Evolutionary conservation across 2,113 vertebrate genomes (phyloP), one percentile per base, ranked within the genome.

Genomic region (Lichenostomus cassidix): DNA sequence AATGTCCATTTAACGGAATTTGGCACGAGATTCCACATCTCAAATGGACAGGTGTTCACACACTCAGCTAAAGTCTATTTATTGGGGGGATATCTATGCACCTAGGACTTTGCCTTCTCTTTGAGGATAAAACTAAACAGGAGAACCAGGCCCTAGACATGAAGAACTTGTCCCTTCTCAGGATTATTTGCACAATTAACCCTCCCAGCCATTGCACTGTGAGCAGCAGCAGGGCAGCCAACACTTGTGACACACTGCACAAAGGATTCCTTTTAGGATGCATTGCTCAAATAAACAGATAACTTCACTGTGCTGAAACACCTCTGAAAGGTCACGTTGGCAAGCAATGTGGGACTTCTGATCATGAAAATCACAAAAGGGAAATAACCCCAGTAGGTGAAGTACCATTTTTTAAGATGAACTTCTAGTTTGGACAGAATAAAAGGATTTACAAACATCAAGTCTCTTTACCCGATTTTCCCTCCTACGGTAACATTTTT

Each of bases 381-480:
- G 62, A 93, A 80, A n/a, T 58, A 60, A 81, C 18, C 58, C 74
- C 78, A 91, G 42, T 1, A 23, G 33, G 11, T 2, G 27, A 77
- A 28, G 15, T 33, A 8, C 1, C 55, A 17, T 49, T 65, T 91
- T 95, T 83, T 59, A 87, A 92, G 44, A 63, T 47, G 14, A 35
- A 59, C 59, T 92, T 97, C 41, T 53, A 73, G 87, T 96, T 93
- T 70, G 70, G 79, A 86, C 91, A 80, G 28, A 94, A 91, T 71
- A 49, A 86, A 58, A 62, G 10, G 9, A 69, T 69, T 69, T 55
- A 23, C 28, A 89, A 79, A 71, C 55, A 75, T 53, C 58, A 92
- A 89, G 19, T 21, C 24, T 87, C 59, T 89, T 95, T 60, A 96
- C 87, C 80, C 58, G 67, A 37, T 70, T 79, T 44, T 78, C 39